Base-by-base conservation (phyloP, 2,113 vertebrate genomes). In the Tyrannus savana region DNA sequence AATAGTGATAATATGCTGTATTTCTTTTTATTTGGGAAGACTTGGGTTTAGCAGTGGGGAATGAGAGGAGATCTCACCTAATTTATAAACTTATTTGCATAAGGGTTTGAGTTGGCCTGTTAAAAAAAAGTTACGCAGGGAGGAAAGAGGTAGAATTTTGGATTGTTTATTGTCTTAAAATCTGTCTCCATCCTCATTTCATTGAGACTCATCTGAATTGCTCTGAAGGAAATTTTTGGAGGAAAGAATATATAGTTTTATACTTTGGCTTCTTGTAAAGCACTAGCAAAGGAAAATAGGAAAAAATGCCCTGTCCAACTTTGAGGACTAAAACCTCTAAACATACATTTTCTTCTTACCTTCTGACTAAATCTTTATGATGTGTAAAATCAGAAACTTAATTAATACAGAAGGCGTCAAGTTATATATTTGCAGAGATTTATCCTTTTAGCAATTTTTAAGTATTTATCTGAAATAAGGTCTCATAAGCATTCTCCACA, bases 11-110 rank as follows among this genome's bases (percentile, higher is more conserved):
- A 58, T 95, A 80, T 91, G 66, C 94, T 97, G 84, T 94, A 81
- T 91, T 93, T 97, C 81, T 91, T 83, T 85, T 81, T 88, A 42
- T 19, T 3, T 9, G 68, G 46, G 63, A 93, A 94, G 86, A 84
- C 77, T 93, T 96, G 50, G 86, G 55, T 95, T 97, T 96, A 91
- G 94, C 75, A 82, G 84, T 84, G 94, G 91, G 81, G 72, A 95
- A 68, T 77, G 87, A 95, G 85, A 95, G 67, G 82, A 95, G 71
- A 67, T 87, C 82, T 96, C 90, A 93, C 87, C 84, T 97, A 81
- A 88, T 94, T 95, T 95, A 84, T 92, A 86, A 92, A 58, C 37
- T 9, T 55, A 80, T 69, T 94, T 78, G 84, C 10, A 5, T 92
- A 95, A 95, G 77, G 62, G 62, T 35, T 91, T 76, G 95, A 92